phyloP scores from a whole-genome alignment of 2,113 vertebrate species.

The Scomber japonicus region DNA sequence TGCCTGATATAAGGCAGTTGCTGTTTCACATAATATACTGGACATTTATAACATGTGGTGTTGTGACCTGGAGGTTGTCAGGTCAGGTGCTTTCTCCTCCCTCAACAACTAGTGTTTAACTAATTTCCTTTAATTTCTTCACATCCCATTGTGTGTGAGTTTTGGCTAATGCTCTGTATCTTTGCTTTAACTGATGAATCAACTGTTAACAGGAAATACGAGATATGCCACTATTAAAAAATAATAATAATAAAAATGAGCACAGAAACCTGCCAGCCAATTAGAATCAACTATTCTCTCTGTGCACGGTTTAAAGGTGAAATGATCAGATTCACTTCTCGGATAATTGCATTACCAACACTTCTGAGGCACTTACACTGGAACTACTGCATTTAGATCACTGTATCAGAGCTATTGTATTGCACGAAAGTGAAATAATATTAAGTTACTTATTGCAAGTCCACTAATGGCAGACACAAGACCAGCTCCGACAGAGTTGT shows the following conservation, averaged over 20 bases:
- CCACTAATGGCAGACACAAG: slow-evolving; percentile 52
- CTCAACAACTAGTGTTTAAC: neutral
- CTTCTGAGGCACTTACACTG: slow-evolving; percentile 49
- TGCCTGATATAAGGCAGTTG: slow-evolving; percentile 21
- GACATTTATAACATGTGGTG: neutral
- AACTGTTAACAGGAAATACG: slow-evolving; percentile 16
- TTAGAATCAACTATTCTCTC: slow-evolving; percentile 24
- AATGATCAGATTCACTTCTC: slow-evolving; percentile 56
- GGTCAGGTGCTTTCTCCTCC: neutral
- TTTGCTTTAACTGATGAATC: slow-evolving; percentile 1
- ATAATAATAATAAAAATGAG: too few relatives aligned
- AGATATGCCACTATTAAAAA: neutral
- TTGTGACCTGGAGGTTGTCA: slow-evolving; percentile 9
- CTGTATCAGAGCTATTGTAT: slow-evolving; percentile 49
- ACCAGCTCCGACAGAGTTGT: slow-evolving; percentile 44
- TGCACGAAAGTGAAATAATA: slow-evolving; percentile 67
- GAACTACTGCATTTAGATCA: slow-evolving; percentile 53
- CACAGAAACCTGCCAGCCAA: slow-evolving; percentile 7
- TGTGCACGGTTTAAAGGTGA: slow-evolving; percentile 14
- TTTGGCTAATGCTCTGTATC: neutral
- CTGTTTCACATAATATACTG: neutral
- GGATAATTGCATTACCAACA: slow-evolving; percentile 41
- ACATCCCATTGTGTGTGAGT: neutral
- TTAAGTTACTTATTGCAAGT: slow-evolving; percentile 71
- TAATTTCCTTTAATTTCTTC: slow-evolving; percentile 1